Conservation (phyloP, 2,888 invertebrate genomes). For the Drosophila flavopinicola region DNA sequence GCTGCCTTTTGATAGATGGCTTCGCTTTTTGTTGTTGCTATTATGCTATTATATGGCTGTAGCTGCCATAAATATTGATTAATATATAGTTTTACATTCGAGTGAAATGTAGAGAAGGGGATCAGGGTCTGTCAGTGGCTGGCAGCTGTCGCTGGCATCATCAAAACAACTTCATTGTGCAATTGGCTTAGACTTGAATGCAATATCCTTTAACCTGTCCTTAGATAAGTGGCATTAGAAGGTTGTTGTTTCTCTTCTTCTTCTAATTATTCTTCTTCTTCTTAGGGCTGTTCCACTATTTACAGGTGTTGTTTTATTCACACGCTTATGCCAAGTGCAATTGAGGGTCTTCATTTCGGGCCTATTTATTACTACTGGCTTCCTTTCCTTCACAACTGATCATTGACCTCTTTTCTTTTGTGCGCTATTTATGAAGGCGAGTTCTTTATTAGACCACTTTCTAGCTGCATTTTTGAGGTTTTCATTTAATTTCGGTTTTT, state of each 20-base stretch:
- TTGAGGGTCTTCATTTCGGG: slow-evolving; percentile 39
- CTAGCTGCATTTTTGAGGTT: slow-evolving; percentile 46
- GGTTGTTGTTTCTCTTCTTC: background rate
- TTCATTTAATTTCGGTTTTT: slow-evolving; percentile 22
- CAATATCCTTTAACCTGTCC: slow-evolving; percentile 34
- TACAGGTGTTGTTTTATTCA: slow-evolving; percentile 57
- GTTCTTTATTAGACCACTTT: slow-evolving; percentile 40
- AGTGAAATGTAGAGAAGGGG: slow-evolving; percentile 21
- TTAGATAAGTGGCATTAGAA: slow-evolving; percentile 36
- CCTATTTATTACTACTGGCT: slow-evolving; percentile 36
- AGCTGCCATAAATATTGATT: slow-evolving; percentile 75
- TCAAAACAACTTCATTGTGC: slow-evolving; percentile 75
- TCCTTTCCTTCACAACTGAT: slow-evolving; percentile 9
- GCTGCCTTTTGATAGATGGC: slow-evolving; percentile 68
- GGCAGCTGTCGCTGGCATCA: slow-evolving; percentile 64
- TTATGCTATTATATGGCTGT: slow-evolving; percentile 49
- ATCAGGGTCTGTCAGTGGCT: background rate
- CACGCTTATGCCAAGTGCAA: slow-evolving; percentile 33
- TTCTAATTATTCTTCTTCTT: too few relatives aligned
- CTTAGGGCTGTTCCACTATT: slow-evolving; percentile 37
- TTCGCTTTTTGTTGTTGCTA: slow-evolving; percentile 16
- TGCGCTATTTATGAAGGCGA: slow-evolving; percentile 15
- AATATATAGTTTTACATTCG: slow-evolving; percentile 69
- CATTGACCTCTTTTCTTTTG: slow-evolving; percentile 40
- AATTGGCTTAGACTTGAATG: slow-evolving; percentile 52